phyloP scores from a whole-genome alignment of 37 sponge, comb jelly and placozoan species.

The Hormiphora californensis region DNA sequence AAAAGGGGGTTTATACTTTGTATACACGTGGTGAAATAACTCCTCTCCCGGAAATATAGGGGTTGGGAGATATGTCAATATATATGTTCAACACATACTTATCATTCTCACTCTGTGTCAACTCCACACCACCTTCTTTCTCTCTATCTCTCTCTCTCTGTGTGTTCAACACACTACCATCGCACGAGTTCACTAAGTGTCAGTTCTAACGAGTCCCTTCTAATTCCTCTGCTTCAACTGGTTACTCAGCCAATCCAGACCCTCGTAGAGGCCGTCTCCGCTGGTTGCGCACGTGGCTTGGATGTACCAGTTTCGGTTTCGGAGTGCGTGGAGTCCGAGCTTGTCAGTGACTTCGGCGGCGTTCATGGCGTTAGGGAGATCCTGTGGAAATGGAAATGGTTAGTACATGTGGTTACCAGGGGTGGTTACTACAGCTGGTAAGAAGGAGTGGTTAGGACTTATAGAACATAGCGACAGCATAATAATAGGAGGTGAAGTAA shows the following conservation, averaged over 20 bases:
- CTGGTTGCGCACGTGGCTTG: conserved; percentile 98
- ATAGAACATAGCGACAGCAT: background rate
- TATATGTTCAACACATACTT: too few species aligned
- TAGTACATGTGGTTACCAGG: background rate
- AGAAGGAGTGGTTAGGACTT: background rate
- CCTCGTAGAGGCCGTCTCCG: conserved; percentile 98
- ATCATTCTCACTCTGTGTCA: too few species aligned
- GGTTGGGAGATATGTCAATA: too few species aligned
- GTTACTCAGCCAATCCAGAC: conserved; percentile 91
- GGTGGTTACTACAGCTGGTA: background rate
- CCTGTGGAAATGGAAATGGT: conserved; percentile 57
- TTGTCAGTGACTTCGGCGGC: conserved; percentile 97
- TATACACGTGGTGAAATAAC: too few species aligned
- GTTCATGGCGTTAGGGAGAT: conserved; percentile 98
- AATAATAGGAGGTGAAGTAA: background rate
- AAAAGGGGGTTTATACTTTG: too few species aligned
- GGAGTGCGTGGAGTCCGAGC: conserved; percentile 78
- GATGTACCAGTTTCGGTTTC: conserved; percentile 93
- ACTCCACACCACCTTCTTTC: too few species aligned
- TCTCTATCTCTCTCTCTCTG: too few species aligned
- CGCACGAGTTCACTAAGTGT: too few species aligned
- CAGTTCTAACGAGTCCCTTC: background rate
- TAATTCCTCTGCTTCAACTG: conserved; percentile 66
- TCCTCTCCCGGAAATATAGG: too few species aligned
- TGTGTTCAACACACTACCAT: too few species aligned